These are phyloP conservation scores for Mythimna ferrago DNA, from an alignment of 2,888 invertebrate species.

Conservation along the genomic window DNA sequence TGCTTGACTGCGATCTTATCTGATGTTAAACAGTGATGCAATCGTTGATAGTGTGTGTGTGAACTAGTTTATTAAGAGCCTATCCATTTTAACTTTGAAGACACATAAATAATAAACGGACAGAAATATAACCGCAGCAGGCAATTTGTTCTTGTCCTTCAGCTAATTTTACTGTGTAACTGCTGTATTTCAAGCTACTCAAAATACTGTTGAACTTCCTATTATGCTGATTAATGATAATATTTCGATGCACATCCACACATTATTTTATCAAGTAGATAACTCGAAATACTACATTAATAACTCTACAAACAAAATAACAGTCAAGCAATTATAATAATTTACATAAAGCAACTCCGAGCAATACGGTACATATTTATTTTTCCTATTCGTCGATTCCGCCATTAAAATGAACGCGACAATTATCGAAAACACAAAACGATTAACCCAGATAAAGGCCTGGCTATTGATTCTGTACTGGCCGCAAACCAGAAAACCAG, in stretches of 20 bases:
- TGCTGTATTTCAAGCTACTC: background rate
- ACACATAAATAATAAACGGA: too few species aligned
- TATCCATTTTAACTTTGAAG: too few species aligned
- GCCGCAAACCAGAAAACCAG: constrained; percentile 72
- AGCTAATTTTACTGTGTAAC: background rate
- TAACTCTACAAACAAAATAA: constrained; percentile 33
- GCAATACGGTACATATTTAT: constrained; percentile 51
- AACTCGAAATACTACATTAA: constrained; percentile 7
- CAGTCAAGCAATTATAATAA: constrained; percentile 26
- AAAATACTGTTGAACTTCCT: background rate
- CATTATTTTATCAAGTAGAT: constrained; percentile 1
- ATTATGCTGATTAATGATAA: background rate
- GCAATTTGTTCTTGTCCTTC: too few species aligned
- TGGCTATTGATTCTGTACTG: constrained; percentile 69
- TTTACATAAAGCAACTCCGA: constrained; percentile 31
- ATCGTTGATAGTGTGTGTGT: too few species aligned
- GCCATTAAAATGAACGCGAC: constrained; percentile 72
- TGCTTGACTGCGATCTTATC: too few species aligned
- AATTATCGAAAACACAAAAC: constrained; percentile 77
- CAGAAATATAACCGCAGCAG: too few species aligned
- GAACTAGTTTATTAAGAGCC: too few species aligned
- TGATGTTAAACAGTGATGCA: too few species aligned
- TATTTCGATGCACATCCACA: background rate
- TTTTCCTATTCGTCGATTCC: constrained; percentile 47
- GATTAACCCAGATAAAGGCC: constrained; percentile 76